Conservation (phyloP, 2,113 vertebrate species). For the Heterotis niloticus region DNA sequence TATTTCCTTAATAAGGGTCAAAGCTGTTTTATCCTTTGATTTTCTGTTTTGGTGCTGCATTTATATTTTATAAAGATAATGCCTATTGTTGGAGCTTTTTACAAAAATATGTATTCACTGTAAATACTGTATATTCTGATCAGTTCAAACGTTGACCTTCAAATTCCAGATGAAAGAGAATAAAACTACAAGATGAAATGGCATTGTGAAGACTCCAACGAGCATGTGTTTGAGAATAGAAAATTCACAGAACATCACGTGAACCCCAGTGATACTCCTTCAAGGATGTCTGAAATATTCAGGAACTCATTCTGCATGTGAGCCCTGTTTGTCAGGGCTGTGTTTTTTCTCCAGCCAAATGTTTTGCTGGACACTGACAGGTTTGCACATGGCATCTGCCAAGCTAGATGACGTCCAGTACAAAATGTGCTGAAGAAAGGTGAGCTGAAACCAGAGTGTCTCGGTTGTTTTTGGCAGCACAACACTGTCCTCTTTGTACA, state of each 20-base stretch:
- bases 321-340: neutral
- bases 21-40: no score
- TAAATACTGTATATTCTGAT: neutral
- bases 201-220: no score
- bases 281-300: constrained; percentile 6
- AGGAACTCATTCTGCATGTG: constrained; percentile 12
- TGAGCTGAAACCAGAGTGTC: constrained; percentile 17
- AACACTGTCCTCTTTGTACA: constrained; percentile 5
- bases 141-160: neutral
- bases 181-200: no score
- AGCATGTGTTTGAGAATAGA: neutral
- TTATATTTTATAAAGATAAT: no score
- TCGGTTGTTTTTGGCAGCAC: neutral
- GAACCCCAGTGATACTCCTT: neutral
- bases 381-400: constrained; percentile 18
- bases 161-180: neutral
- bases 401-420: constrained; percentile 11
- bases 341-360: constrained; percentile 1
- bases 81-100: no score
- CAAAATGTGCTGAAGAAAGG: constrained; percentile 14
- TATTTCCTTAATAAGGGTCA: no score
- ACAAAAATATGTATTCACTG: no score
- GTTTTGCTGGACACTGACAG: neutral
- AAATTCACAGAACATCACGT: neutral
- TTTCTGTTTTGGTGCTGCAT: no score